Evolutionary conservation across 2,113 vertebrate species (phyloP), one percentile per base, ranked within the genome.

Genomic region (Cinclus cinclus): DNA sequence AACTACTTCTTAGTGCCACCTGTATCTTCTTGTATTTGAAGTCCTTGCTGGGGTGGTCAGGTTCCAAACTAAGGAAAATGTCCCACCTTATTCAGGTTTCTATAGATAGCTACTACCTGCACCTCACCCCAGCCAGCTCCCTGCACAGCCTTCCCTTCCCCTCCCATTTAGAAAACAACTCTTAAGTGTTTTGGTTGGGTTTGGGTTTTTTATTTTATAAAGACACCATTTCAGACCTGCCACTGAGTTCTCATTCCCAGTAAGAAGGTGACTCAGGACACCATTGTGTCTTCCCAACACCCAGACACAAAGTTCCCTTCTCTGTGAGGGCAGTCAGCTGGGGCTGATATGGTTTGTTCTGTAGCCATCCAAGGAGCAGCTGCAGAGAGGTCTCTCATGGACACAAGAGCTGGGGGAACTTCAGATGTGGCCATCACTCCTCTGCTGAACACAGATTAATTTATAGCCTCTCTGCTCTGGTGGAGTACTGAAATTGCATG

Each of bases 401-500:
- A 18, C 1, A 1, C 6, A 3, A 24, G 33, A 64, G 25, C 41
- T 62, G 62, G 24, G 37, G 67, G 55, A 77, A 21, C 35, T 68
- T 84, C 33, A 35, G 67, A 77, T 53, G 75, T 67, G 39, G 55
- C 55, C 59, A 15, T 30, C 8, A 2, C 27, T 95, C 22, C n/a
- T 73, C 46, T 77, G 47, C 70, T 86, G 71, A 80, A 7, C 67
- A 44, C 16, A 77, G 16, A 27, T 30, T 63, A 55, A 80, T 95
- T 88, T 65, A 63, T 10, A 42, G 44, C 42, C 91, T 77, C 63
- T 91, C 42, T 70, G 35, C 67, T 80, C 30, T 76, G 52, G 10
- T 74, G 50, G 68, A 91, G 87, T 17, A 77, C 58, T 80, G 60
- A 95, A 93, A 95, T 80, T 73, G 33, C 30, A 52, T 77, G 90